Evolutionary conservation across 2,113 vertebrate species (phyloP).

Genomic region (Amia ocellicauda): DNA sequence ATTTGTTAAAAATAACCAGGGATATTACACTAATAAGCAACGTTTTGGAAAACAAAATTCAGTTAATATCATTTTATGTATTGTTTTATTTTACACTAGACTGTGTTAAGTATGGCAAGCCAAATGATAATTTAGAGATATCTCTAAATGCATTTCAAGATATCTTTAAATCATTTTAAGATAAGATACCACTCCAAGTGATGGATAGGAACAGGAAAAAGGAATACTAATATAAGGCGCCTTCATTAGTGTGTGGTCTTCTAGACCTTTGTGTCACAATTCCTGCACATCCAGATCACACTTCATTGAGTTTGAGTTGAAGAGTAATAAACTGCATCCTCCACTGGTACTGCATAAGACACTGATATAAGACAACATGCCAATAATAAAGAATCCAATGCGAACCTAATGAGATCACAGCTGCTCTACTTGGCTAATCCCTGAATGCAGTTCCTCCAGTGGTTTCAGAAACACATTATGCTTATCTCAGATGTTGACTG

Average conservation of each 20-base stretch:
- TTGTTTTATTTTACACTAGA: too few relatives aligned
- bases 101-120: too few relatives aligned
- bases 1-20: background rate
- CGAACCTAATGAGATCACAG: slow-evolving; percentile 59
- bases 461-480: slow-evolving; percentile 3
- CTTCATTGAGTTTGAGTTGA: slow-evolving; percentile 44
- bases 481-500: background rate
- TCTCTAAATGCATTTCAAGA: too few relatives aligned
- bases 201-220: background rate
- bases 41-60: too few relatives aligned
- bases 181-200: background rate
- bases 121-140: too few relatives aligned
- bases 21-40: too few relatives aligned
- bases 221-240: background rate
- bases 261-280: slow-evolving; percentile 31
- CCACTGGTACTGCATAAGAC: slow-evolving; percentile 23
- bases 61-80: too few relatives aligned
- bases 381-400: slow-evolving; percentile 48
- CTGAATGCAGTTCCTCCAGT: slow-evolving; percentile 23
- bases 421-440: slow-evolving; percentile 41
- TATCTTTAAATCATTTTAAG: too few relatives aligned
- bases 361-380: slow-evolving; percentile 49
- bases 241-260: slow-evolving; percentile 41
- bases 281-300: slow-evolving; percentile 40
- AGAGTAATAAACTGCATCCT: slow-evolving; percentile 39